These are phyloP conservation scores for Cyrtorhinus lividipennis DNA, from an alignment of 1,140 invertebrate species.

Conservation along the genomic window DNA sequence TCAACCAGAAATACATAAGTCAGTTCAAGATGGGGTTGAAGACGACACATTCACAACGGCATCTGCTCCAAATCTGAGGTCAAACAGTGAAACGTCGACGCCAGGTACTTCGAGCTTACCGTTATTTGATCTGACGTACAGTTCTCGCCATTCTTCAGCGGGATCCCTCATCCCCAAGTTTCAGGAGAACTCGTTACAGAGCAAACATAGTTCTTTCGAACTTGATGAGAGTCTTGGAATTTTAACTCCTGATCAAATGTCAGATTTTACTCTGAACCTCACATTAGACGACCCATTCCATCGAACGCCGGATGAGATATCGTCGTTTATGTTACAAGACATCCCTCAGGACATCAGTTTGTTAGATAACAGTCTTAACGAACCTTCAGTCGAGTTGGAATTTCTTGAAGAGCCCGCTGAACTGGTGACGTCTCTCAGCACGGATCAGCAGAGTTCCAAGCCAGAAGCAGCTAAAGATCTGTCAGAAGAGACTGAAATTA, in stretches of 20 bases:
- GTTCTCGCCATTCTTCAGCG: constrained; percentile 22
- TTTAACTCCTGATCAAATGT: constrained; percentile 73
- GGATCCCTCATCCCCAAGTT: constrained; percentile 26
- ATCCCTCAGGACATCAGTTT: constrained; percentile 7
- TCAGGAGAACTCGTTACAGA: constrained; percentile 27
- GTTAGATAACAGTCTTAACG: background rate
- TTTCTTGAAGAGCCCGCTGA: background rate
- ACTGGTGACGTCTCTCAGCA: no score
- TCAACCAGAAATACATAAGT: background rate
- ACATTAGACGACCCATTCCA: constrained; percentile 10
- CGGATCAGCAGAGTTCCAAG: background rate
- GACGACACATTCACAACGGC: background rate
- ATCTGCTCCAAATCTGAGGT: background rate
- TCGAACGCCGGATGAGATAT: constrained; percentile 21
- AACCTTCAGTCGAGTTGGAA: constrained; percentile 2
- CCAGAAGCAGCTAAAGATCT: constrained; percentile 15
- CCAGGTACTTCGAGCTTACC: constrained; percentile 9
- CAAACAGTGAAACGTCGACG: constrained; percentile 17
- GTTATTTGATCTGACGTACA: constrained; percentile 3
- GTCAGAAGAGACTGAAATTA: constrained; percentile 19
- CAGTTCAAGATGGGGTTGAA: background rate
- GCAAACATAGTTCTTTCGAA: constrained; percentile 59
- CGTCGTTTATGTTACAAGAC: constrained; percentile 19
- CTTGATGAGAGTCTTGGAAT: constrained; percentile 67
- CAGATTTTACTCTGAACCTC: constrained; percentile 36